Evolutionary conservation across 2,888 invertebrate species (phyloP).

Genomic region (Salpingus planirostris): DNA sequence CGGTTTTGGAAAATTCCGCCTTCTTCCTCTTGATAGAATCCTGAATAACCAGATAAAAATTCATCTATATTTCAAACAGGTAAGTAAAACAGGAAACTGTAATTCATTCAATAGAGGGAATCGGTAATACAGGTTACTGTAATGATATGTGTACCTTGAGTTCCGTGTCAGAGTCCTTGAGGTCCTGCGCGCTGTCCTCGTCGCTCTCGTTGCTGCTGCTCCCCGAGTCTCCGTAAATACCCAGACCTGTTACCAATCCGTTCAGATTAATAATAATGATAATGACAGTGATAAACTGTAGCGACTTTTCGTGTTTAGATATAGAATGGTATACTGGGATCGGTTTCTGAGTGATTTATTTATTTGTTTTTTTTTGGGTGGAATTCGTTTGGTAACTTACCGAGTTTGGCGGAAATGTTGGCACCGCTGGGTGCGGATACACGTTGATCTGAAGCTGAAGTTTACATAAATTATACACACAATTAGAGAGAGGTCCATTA

Average conservation of each 20-base stretch:
- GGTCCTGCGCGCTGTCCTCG: conserved; percentile 28
- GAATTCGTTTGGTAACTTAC: conserved; percentile 55
- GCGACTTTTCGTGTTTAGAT: background rate
- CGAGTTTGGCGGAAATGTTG: conserved; percentile 82
- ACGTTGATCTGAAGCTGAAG: conserved; percentile 42
- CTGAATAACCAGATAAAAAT: conserved; percentile 20
- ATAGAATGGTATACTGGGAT: background rate
- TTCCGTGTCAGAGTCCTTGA: conserved; percentile 58
- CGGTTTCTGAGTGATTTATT: no score
- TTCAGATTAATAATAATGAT: no score
- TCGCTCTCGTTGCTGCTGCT: conserved; percentile 49
- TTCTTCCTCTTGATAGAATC: conserved; percentile 52
- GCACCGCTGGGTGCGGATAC: conserved; percentile 47
- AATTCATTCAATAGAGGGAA: conserved; percentile 3
- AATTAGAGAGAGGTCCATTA: conserved; percentile 36
- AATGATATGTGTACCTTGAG: no score
- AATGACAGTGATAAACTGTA: no score
- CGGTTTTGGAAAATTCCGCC: conserved; percentile 62
- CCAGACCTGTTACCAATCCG: conserved; percentile 77
- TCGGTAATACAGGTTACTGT: conserved; percentile 3
- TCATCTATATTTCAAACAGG: no score
- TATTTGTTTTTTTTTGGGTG: conserved; percentile 2
- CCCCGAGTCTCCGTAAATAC: conserved; percentile 63
- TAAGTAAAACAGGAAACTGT: conserved; percentile 1
- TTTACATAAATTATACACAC: conserved; percentile 40